Conservation (phyloP, 2,797 vertebrate species). For the Saxicola maurus region DNA sequence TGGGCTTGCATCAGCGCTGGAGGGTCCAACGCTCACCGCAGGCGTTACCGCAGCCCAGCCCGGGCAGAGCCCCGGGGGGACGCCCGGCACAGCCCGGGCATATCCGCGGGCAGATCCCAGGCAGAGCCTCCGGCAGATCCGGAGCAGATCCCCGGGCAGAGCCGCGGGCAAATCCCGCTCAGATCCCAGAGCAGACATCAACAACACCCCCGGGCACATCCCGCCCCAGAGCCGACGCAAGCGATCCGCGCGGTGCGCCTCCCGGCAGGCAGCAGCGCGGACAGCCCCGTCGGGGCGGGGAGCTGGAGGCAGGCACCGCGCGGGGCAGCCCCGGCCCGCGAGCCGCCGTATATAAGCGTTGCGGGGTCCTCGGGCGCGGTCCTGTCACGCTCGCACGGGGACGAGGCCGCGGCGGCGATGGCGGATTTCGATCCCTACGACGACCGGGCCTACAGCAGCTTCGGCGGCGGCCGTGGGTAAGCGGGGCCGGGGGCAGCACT, state of each 20-base stretch:
- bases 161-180: background rate
- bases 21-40: background rate
- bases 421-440: conserved; percentile 95
- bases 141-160: background rate
- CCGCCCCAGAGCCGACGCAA: background rate
- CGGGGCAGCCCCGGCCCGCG: conserved; percentile 48
- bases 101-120: background rate
- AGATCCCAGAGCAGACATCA: background rate
- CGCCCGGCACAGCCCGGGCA: background rate
- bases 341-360: conserved; percentile 44
- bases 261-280: conserved; percentile 60
- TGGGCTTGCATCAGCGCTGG: rapidly evolving
- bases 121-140: background rate
- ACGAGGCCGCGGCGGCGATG: conserved; percentile 86
- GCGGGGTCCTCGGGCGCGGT: conserved; percentile 76
- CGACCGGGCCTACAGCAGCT: conserved; percentile 92
- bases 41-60: background rate
- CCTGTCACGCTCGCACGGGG: conserved; percentile 79
- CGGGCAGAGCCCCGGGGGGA: background rate
- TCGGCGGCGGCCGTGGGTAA: conserved; percentile 91
- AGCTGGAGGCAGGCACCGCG: conserved; percentile 31
- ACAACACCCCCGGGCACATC: background rate
- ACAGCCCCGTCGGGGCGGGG: conserved; percentile 14
- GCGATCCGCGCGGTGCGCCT: background rate
- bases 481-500: background rate